Conservation (phyloP, 2,888 invertebrate species). For the Phania funesta region DNA sequence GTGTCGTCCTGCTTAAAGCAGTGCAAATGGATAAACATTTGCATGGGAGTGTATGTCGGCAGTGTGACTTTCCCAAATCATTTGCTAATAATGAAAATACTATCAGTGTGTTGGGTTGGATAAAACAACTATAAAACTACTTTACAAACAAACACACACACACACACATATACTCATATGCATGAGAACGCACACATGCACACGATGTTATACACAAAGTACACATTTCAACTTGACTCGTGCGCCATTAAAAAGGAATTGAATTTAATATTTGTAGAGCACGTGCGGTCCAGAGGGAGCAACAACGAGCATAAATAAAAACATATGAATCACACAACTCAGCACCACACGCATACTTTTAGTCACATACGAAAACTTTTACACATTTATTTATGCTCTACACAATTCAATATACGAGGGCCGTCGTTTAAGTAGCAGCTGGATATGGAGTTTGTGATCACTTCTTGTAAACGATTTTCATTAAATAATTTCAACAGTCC, state of each 20-base stretch:
- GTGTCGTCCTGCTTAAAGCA: not conserved
- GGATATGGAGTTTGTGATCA: no score
- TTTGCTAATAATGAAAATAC: slow-evolving; percentile 45
- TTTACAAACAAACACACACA: not conserved
- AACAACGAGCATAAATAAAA: not conserved
- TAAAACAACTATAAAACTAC: slow-evolving; percentile 5
- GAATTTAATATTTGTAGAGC: slow-evolving; percentile 46
- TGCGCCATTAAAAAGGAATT: slow-evolving; percentile 60
- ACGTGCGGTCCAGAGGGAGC: slow-evolving; percentile 4
- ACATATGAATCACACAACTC: slow-evolving; percentile 10
- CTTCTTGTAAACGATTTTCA: no score
- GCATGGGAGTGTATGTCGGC: not conserved
- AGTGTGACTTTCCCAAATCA: slow-evolving; percentile 31
- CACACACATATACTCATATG: not conserved
- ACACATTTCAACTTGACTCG: slow-evolving; percentile 10
- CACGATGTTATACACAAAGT: slow-evolving; percentile 6
- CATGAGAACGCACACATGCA: not conserved
- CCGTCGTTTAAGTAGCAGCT: not conserved
- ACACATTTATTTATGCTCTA: not conserved
- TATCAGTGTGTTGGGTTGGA: not conserved
- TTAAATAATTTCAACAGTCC: no score
- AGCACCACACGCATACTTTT: not conserved
- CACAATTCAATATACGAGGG: not conserved
- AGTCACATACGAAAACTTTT: not conserved
- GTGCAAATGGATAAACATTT: not conserved